Percentiles rank a stretch among this genome's conserved stretches.
Conservation (phyloP, 2,888 invertebrate species). For the Xestia rhomboidea region DNA sequence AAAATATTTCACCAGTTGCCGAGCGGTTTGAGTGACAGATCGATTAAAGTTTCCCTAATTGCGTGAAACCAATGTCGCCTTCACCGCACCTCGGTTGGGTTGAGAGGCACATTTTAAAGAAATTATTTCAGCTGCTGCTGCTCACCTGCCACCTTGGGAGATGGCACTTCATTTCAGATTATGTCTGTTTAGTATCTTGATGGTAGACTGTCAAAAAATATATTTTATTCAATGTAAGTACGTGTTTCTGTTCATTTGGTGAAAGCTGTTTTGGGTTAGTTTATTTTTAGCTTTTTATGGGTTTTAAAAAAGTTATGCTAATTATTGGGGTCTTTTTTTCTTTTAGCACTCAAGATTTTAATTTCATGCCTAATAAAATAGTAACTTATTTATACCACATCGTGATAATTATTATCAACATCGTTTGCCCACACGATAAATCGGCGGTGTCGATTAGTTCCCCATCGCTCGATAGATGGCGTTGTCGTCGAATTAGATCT, state of each 20-base stretch:
- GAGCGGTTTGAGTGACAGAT: constrained; percentile 74
- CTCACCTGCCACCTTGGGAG: constrained; percentile 61
- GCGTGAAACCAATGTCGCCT: constrained; percentile 66
- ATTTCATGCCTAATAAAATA: background rate
- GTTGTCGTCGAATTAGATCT: constrained; percentile 71
- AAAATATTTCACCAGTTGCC: constrained; percentile 62
- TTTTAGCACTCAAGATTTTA: background rate
- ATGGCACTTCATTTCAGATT: constrained; percentile 69
- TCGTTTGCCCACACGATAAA: background rate
- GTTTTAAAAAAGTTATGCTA: constrained; percentile 20
- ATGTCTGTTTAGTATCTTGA: constrained; percentile 50
- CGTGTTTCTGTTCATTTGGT: constrained; percentile 16
- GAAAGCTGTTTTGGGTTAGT: constrained; percentile 44
- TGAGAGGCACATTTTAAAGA: constrained; percentile 48
- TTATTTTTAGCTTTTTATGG: constrained; percentile 2
- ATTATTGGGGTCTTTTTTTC: background rate
- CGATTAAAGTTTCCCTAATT: constrained; percentile 74
- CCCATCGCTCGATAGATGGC: constrained; percentile 74
- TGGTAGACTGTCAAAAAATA: constrained; percentile 19
- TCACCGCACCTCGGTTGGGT: constrained; percentile 39
- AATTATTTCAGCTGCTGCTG: constrained; percentile 53
- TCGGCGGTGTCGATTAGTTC: constrained; percentile 3
- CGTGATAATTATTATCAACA: background rate
- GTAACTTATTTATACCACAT: background rate
- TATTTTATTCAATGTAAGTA: constrained; percentile 46